These are phyloP conservation scores for Acronicta aceris DNA, from an alignment of 2,888 invertebrate genomes.

Conservation along the genomic window DNA sequence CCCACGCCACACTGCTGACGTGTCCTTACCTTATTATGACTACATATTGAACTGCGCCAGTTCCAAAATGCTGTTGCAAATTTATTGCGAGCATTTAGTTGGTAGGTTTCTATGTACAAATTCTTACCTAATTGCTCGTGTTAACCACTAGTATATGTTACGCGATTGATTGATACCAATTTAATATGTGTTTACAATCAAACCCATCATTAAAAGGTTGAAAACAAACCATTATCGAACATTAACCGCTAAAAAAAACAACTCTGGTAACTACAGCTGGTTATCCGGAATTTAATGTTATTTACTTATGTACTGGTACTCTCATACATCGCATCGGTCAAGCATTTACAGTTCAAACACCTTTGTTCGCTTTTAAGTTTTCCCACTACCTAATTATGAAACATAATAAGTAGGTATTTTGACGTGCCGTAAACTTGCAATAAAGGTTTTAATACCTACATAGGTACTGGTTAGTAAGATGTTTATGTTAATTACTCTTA, in stretches of 20 bases:
- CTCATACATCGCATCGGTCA: constrained; percentile 26
- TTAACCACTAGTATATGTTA: constrained; percentile 24
- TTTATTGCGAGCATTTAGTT: constrained; percentile 54
- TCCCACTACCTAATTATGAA: background rate
- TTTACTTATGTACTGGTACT: constrained; percentile 35
- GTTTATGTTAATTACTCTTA: constrained; percentile 29
- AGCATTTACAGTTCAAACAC: constrained; percentile 27
- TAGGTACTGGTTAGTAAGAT: constrained; percentile 6
- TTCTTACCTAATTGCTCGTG: constrained; percentile 30
- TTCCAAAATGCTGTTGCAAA: constrained; percentile 62
- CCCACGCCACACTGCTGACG: constrained; percentile 68
- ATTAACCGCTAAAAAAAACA: constrained; percentile 38
- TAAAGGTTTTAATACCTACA: too few relatives aligned
- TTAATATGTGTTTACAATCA: constrained; percentile 27
- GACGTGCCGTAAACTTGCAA: too few relatives aligned
- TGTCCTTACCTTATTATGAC: constrained; percentile 68
- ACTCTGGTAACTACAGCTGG: constrained; percentile 31
- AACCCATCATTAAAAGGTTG: constrained; percentile 22
- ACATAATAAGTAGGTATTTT: too few relatives aligned
- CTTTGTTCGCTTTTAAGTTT: background rate
- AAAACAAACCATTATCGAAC: constrained; percentile 22
- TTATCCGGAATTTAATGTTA: constrained; percentile 33
- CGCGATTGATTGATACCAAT: constrained; percentile 32
- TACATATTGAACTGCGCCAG: constrained; percentile 69
- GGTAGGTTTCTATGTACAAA: constrained; percentile 35